Evolutionary conservation across 2,113 vertebrate genomes (phyloP), one percentile per base, ranked within the genome.

Genomic region (Rhynchopsitta pachyrhyncha): DNA sequence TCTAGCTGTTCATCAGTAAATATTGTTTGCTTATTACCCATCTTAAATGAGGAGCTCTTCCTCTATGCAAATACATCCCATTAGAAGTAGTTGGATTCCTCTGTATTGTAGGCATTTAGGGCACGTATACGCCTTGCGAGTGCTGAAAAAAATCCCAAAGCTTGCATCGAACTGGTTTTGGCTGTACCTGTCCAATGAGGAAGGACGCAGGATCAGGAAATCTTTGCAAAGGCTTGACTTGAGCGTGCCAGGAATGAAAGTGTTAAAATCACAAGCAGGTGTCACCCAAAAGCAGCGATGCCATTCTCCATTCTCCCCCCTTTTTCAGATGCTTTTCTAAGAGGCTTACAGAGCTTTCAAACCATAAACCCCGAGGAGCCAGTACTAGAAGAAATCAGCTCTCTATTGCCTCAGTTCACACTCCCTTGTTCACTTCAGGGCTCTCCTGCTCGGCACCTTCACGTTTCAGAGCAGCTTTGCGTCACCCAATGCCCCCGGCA

Each of bases 11-110:
- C 99, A 97, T 99, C 99, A 79, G 99, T 99, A 98, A 99, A 99
- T 97, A 99, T 99, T 16, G 99, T 99, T 97, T 99, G 99, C 95
- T 99, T 99, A 98, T 99, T 99, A 74, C 99, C 99, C 99, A 99
- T 99, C 97, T 98, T 98, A 98, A 92, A 97, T 94, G 97, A 98
- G 97, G 97, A 88, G 97, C 97, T 92, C 97, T 98, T 90, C 94
- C 97, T 88, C 97, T 97, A 85, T 95, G 97, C 94, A 98, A 97
- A 98, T 97, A 97, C 98, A 98, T 98, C 97, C 98, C 98, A 98
- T 98, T 96, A 95, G 98, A 92, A 97, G 97, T 94, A 97, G 97
- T 71, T 70, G 97, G 96, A 97, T 97, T 97, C 92, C 97, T 97
- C 96, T 95, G 97, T 98, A 57, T 87, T 76, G 96, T 91, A 98